Evolutionary conservation across 2,888 invertebrate species (phyloP).

Genomic region (Tineola bisselliella): DNA sequence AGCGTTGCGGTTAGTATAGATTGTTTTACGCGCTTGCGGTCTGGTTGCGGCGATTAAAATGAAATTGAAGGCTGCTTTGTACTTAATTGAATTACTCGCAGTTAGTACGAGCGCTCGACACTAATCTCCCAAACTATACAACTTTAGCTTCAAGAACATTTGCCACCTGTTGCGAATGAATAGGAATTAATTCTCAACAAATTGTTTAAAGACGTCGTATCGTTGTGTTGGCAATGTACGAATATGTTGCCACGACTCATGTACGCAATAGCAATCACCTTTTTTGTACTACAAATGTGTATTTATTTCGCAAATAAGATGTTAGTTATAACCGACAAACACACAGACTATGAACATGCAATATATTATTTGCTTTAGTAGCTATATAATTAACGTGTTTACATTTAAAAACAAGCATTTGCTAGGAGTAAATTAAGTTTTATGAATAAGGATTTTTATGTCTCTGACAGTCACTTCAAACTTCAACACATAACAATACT

Average conservation of each 20-base stretch:
- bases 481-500: background rate
- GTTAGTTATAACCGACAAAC: background rate
- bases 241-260: too few species aligned
- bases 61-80: background rate
- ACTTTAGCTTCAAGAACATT: background rate
- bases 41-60: slow-evolving; percentile 5
- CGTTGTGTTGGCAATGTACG: too few species aligned
- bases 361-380: background rate
- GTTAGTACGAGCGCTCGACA: background rate
- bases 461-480: background rate
- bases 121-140: background rate
- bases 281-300: too few species aligned
- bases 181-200: background rate
- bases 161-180: slow-evolving; percentile 5
- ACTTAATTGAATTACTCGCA: background rate
- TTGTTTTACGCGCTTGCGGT: slow-evolving; percentile 8
- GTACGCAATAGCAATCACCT: too few species aligned
- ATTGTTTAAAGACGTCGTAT: background rate
- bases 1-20: background rate
- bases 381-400: background rate
- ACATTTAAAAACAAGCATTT: background rate
- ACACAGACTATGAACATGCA: background rate
- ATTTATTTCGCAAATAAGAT: background rate
- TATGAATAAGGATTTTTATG: slow-evolving; percentile 1
- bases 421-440: slow-evolving; percentile 3